A percentile compares a stretch with the other conserved stretches of the same genome.
Evolutionary conservation across 2,888 invertebrate species (phyloP).

Genomic region (Drosophila merina): DNA sequence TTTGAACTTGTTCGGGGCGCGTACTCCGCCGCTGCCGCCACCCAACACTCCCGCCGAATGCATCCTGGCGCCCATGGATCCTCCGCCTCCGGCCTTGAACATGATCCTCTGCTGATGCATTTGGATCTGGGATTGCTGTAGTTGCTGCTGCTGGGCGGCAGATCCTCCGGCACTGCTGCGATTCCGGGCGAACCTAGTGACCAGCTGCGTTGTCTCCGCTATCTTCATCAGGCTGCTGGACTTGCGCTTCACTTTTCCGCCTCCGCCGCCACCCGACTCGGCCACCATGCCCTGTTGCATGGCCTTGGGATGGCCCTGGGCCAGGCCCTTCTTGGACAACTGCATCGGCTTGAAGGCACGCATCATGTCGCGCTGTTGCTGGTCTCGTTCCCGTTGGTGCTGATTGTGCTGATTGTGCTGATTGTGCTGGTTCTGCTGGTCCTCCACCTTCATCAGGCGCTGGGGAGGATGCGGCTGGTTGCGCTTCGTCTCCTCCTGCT

Average conservation of each 20-base stretch:
- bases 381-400: slow-evolving; percentile 15
- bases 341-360: slow-evolving; percentile 39
- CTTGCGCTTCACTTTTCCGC: slow-evolving; percentile 58
- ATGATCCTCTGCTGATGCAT: slow-evolving; percentile 43
- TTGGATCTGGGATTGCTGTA: slow-evolving; percentile 18
- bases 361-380: slow-evolving; percentile 29
- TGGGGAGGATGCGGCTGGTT: slow-evolving; percentile 24
- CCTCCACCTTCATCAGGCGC: slow-evolving; percentile 54
- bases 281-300: slow-evolving; percentile 8
- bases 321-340: slow-evolving; percentile 17
- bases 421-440: slow-evolving; percentile 42
- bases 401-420: slow-evolving; percentile 34
- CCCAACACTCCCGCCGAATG: slow-evolving; percentile 32
- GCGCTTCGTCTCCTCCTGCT: slow-evolving; percentile 60
- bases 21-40: slow-evolving; percentile 9
- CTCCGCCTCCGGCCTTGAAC: slow-evolving; percentile 31
- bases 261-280: slow-evolving; percentile 6
- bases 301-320: slow-evolving; percentile 10
- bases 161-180: slow-evolving; percentile 46
- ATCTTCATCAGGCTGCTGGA: slow-evolving; percentile 73
- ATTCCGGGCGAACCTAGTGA: slow-evolving; percentile 67
- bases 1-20: slow-evolving; percentile 84
- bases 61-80: slow-evolving; percentile 47
- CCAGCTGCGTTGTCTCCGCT: slow-evolving; percentile 75
- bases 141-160: slow-evolving; percentile 10